phyloP scores from a whole-genome alignment of 2,797 vertebrate genomes.

The Florisuga fusca region DNA sequence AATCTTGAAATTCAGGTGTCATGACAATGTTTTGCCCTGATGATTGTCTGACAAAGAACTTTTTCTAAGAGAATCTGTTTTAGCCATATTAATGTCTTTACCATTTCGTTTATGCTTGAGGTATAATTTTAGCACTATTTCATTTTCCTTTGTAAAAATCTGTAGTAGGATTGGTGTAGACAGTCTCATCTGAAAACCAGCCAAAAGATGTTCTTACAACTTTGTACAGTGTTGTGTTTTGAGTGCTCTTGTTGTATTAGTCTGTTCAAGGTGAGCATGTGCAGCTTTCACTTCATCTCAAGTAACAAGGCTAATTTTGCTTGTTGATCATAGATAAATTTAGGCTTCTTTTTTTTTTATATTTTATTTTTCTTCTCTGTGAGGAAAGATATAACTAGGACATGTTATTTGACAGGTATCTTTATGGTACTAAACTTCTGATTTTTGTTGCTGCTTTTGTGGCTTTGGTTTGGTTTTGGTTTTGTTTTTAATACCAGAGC shows the following conservation, averaged over 20 bases:
- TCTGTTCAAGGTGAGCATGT: background rate
- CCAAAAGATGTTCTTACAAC: background rate
- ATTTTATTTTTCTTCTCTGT: background rate
- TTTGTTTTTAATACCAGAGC: background rate
- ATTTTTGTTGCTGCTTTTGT: background rate
- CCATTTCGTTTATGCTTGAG: conserved; percentile 27
- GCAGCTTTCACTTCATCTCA: background rate
- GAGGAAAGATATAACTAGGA: background rate
- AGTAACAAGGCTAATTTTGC: background rate
- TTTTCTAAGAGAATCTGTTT: background rate
- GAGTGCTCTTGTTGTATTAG: background rate
- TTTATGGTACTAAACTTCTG: background rate
- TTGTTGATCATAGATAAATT: background rate
- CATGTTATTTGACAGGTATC: background rate
- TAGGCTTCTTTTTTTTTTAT: background rate
- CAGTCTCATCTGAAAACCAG: background rate
- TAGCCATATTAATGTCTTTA: background rate
- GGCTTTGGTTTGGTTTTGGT: background rate
- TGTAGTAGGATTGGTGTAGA: background rate
- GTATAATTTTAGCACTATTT: background rate
- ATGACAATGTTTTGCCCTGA: background rate
- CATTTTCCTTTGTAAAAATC: background rate
- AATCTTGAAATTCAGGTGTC: background rate
- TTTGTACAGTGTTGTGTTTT: background rate
- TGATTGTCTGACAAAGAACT: too few relatives aligned